A percentile compares a stretch with the other conserved stretches of the same genome.
Conservation (phyloP, 1,140 invertebrate species). For the Melanaphis sacchari region DNA sequence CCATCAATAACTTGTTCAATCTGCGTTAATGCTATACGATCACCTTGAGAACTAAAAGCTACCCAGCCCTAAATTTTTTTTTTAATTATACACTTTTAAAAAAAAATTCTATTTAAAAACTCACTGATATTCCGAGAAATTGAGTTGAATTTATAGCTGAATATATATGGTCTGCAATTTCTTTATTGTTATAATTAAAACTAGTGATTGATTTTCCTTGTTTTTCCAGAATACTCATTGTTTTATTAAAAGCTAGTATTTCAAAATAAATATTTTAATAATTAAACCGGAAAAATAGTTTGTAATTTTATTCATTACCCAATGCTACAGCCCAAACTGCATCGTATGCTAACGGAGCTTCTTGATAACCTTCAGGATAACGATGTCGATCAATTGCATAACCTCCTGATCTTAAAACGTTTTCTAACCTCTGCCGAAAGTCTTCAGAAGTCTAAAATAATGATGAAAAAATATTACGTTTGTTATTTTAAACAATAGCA, state of each 20-base stretch:
- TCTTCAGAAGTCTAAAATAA: conserved; percentile 70
- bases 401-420: conserved; percentile 76
- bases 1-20: conserved; percentile 97
- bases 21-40: conserved; percentile 97
- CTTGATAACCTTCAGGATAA: conserved; percentile 94
- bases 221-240: conserved; percentile 83
- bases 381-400: conserved; percentile 82
- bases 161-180: conserved; percentile 94
- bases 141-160: conserved; percentile 96
- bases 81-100: neutral
- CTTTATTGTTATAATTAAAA: conserved; percentile 96
- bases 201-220: conserved; percentile 86
- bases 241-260: conserved; percentile 89
- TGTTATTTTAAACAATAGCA: neutral
- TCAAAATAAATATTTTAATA: neutral
- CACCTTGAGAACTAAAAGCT: conserved; percentile 95
- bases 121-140: conserved; percentile 96
- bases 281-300: neutral
- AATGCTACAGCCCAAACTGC: conserved; percentile 97
- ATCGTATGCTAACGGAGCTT: conserved; percentile 98
- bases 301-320: conserved; percentile 66
- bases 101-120: conserved; percentile 62
- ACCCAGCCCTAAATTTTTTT: conserved; percentile 77
- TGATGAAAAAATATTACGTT: neutral
- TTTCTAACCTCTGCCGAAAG: conserved; percentile 75